Evolutionary conservation across 2,113 vertebrate genomes (phyloP).

Genomic region (Caranx melampygus): DNA sequence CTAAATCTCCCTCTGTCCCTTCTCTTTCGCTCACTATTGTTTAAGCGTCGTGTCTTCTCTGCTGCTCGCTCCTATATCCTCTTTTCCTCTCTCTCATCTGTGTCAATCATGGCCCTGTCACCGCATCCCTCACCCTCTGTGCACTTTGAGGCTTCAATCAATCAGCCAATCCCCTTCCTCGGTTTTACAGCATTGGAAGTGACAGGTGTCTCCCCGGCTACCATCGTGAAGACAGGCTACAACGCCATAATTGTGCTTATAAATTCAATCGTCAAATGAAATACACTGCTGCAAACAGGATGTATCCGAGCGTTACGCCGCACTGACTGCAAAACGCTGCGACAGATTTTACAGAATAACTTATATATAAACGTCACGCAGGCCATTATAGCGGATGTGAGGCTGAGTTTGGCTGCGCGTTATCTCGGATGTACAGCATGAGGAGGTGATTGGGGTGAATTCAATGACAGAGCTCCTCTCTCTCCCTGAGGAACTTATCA

Average conservation of each 20-base stretch:
- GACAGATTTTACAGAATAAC: conserved; percentile 42
- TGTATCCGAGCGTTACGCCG: background rate
- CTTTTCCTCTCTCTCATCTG: conserved; percentile 68
- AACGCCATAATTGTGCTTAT: conserved; percentile 48
- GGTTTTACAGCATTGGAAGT: conserved; percentile 73
- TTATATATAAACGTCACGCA: conserved; percentile 34
- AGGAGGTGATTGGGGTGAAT: conserved; percentile 68
- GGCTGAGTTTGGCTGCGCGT: conserved; percentile 39
- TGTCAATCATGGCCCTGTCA: conserved; percentile 80
- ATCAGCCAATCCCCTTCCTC: conserved; percentile 74
- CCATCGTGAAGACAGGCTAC: conserved; percentile 65
- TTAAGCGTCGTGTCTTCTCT: conserved; percentile 64
- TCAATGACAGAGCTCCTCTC: conserved; percentile 68
- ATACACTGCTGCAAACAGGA: conserved; percentile 41
- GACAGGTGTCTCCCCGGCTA: conserved; percentile 78
- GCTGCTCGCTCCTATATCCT: conserved; percentile 45
- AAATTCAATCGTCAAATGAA: conserved; percentile 53
- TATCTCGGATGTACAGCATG: conserved; percentile 71
- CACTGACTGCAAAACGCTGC: conserved; percentile 6
- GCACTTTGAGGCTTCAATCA: conserved; percentile 78
- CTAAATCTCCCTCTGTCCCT: conserved; percentile 60
- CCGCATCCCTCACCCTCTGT: conserved; percentile 73
- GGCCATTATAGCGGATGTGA: conserved; percentile 34
- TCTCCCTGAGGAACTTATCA: conserved; percentile 76
- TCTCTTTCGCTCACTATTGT: conserved; percentile 73